Evolutionary conservation across 2,797 vertebrate species (phyloP).

Genomic region (Pteronotus mesoamericanus): DNA sequence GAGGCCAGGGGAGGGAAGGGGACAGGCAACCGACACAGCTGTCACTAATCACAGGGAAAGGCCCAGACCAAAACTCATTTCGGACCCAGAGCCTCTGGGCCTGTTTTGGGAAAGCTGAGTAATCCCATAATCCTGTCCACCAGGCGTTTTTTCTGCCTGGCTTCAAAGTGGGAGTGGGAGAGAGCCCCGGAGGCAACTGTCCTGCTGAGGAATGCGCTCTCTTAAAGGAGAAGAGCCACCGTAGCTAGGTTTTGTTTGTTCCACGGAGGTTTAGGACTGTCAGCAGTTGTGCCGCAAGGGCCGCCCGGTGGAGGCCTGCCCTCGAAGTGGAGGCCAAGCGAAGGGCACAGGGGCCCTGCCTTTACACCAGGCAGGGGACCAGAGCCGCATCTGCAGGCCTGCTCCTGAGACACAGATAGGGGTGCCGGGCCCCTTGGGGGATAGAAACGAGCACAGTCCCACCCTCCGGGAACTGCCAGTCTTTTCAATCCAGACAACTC

Average conservation of each 20-base stretch:
- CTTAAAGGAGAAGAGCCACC: conserved; percentile 51
- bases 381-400: not conserved
- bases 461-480: not conserved
- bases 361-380: not conserved
- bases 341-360: not conserved
- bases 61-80: conserved; percentile 42
- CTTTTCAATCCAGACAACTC: not conserved
- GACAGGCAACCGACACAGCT: not conserved
- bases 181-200: not conserved
- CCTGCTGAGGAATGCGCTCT: not conserved
- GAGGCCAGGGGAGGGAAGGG: not conserved
- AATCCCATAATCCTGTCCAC: conserved; percentile 61
- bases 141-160: conserved; percentile 60
- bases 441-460: not conserved
- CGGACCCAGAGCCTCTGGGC: conserved; percentile 30
- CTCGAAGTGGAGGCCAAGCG: not conserved
- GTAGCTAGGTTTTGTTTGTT: not conserved
- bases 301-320: not conserved
- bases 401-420: not conserved
- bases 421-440: not conserved
- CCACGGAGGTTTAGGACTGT: not conserved
- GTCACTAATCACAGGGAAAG: conserved; percentile 44
- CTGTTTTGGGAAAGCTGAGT: conserved; percentile 50
- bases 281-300: no score
- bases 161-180: conserved; percentile 55